These are phyloP conservation scores for Lineus longissimus DNA, from an alignment of 1,140 invertebrate species.

Conservation along the genomic window DNA sequence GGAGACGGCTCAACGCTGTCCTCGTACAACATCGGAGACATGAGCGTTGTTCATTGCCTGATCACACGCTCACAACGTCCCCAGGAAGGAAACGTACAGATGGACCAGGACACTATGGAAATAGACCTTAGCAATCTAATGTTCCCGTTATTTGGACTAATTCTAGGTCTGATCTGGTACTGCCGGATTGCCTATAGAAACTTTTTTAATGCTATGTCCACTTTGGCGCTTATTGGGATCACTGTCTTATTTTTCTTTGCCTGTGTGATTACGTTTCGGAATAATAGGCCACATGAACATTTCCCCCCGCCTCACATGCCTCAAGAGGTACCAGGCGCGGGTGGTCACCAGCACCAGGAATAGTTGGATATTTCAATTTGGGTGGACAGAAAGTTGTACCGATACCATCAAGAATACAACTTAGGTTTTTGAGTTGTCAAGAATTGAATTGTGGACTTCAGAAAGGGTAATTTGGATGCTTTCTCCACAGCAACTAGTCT, in stretches of 20 bases:
- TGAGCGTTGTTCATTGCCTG: slow-evolving; percentile 83
- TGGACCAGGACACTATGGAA: slow-evolving; percentile 26
- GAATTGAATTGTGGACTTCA: too few species aligned
- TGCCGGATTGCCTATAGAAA: slow-evolving; percentile 62
- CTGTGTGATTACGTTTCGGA: neutral
- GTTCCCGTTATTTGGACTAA: slow-evolving; percentile 57
- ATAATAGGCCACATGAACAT: neutral
- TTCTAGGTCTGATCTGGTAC: slow-evolving; percentile 62
- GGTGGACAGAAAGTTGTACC: too few species aligned
- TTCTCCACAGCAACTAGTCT: too few species aligned
- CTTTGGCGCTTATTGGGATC: slow-evolving; percentile 60
- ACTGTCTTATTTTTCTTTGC: slow-evolving; percentile 60
- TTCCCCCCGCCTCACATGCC: neutral
- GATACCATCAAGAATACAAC: too few species aligned
- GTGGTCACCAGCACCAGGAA: too few species aligned
- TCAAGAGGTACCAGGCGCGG: too few species aligned
- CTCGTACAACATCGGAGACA: slow-evolving; percentile 75
- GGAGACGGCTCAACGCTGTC: slow-evolving; percentile 72
- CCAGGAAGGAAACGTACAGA: slow-evolving; percentile 11
- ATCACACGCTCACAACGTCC: slow-evolving; percentile 52
- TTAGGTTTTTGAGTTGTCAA: too few species aligned
- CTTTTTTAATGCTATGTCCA: slow-evolving; percentile 64
- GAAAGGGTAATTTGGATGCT: too few species aligned
- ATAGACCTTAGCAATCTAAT: slow-evolving; percentile 46
- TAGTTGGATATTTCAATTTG: too few species aligned